Evolutionary conservation across 2,113 vertebrate species (phyloP), one percentile per base, ranked within the genome.

Genomic region (Monopterus albus): DNA sequence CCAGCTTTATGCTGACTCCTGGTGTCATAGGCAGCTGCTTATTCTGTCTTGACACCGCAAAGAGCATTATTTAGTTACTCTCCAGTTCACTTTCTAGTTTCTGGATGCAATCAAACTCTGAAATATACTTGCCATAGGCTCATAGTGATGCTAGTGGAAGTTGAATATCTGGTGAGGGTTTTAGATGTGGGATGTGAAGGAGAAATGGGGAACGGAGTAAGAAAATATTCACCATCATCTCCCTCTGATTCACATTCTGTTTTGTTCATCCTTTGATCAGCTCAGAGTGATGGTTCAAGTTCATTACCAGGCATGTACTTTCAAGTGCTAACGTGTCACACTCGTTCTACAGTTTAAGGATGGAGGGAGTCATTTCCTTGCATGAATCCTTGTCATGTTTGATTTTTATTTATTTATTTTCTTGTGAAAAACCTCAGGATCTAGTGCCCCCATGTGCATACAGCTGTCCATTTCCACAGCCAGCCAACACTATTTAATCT

Each of bases 21-120:
- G 18, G 61, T 78, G 67, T 74, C 23, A 65, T 69, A 23, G 5
- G 60, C 87, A 89, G 79, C 88, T 86, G 85, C 78, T 78, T 65
- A 49, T 63, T 52, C 23, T 4, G 20, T 49, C 57, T 86, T 65
- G 33, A 28, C 72, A 73, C 55, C 52, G 20, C 18, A 59, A 67
- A 78, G 40, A 68, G 58, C 57, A 65, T 79, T 75, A 77, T 79
- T 79, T 53, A 50, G 29, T 35, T 20, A 47, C 21, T 36, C 15
- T 56, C 9, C 45, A 63, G 78, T 31, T 46, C 5, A 39, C 47
- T 50, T 64, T 51, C 7, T 18, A 25, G 35, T 31, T 21, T 38
- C 15, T 29, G 15, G 65, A 57, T 18, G 21, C 15, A 17, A 61
- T 39, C 12, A 3, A 18, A 59, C 29, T 31, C 2, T 31, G 8